Conservation (phyloP, 2,888 invertebrate genomes). For the Hermaeophaga mercurialis region DNA sequence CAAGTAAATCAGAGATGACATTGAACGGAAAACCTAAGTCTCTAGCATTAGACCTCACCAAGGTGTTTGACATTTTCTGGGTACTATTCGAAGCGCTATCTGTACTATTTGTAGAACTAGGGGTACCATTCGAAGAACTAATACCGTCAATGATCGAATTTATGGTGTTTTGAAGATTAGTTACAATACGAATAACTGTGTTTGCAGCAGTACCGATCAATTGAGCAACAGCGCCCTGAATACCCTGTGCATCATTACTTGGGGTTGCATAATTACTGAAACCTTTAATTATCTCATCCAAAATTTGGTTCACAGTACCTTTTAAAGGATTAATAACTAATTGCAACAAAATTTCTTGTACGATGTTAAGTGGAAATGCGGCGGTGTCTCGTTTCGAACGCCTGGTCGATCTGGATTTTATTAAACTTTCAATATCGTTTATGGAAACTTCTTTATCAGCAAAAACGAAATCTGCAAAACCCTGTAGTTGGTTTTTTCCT, state of each 20-base stretch:
- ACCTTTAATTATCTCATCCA: not conserved
- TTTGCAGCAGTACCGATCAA: not conserved
- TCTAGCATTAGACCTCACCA: not conserved
- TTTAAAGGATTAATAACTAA: constrained; percentile 2
- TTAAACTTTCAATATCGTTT: not conserved
- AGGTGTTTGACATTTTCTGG: not conserved
- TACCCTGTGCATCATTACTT: not conserved
- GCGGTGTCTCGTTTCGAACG: not conserved
- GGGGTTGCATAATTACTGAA: not conserved
- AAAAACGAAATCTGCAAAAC: not conserved
- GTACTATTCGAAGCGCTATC: no score
- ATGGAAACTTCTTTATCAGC: constrained; percentile 1
- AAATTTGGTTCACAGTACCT: not conserved
- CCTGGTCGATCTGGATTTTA: not conserved
- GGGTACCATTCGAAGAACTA: not conserved
- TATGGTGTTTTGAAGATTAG: not conserved
- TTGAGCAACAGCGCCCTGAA: not conserved
- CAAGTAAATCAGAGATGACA: not conserved
- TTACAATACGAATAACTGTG: not conserved
- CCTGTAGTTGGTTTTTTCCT: not conserved
- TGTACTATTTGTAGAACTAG: not conserved
- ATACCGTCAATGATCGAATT: not conserved
- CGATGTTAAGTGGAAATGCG: not conserved
- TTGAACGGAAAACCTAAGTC: not conserved
- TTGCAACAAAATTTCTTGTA: not conserved